These are phyloP conservation scores for Parauchenoglanis punctatus DNA, from an alignment of 2,797 vertebrate species.

Conservation along the genomic window DNA sequence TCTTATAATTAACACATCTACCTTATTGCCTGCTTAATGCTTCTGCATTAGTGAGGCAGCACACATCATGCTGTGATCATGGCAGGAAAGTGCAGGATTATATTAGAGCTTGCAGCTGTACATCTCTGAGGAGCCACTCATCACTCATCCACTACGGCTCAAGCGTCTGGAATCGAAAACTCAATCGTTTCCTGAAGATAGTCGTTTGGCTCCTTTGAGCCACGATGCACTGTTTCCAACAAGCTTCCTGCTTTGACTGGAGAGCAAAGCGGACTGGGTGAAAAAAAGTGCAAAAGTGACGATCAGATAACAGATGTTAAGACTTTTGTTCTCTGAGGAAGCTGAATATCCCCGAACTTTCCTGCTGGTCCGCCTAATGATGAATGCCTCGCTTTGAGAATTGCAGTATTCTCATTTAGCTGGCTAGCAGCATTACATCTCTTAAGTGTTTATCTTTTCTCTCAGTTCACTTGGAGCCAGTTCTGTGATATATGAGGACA, in stretches of 20 bases:
- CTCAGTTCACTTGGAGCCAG: not conserved
- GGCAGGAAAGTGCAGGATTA: not conserved
- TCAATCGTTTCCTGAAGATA: conserved; percentile 23
- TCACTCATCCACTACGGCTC: conserved; percentile 7
- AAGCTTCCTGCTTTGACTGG: not conserved
- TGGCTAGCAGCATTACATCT: not conserved
- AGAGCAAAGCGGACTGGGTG: not conserved
- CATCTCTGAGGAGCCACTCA: not conserved
- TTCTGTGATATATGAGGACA: conserved; percentile 25
- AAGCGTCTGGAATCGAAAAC: conserved; percentile 18
- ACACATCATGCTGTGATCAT: not conserved
- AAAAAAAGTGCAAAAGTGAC: not conserved
- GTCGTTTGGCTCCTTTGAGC: not conserved
- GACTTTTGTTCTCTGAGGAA: conserved; percentile 30
- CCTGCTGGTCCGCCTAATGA: conserved; percentile 25
- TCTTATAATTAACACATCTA: not conserved
- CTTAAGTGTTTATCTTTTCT: conserved; percentile 3
- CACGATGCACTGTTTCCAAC: not conserved
- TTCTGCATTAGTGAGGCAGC: not conserved
- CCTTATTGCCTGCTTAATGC: conserved; percentile 20
- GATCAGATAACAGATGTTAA: conserved; percentile 33
- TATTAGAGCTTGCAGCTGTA: conserved; percentile 18
- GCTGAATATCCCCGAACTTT: not conserved
- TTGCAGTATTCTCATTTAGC: conserved; percentile 13
- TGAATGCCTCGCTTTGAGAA: conserved; percentile 28